Conservation (phyloP, 2,113 vertebrate species). For the Deroptyus accipitrinus region DNA sequence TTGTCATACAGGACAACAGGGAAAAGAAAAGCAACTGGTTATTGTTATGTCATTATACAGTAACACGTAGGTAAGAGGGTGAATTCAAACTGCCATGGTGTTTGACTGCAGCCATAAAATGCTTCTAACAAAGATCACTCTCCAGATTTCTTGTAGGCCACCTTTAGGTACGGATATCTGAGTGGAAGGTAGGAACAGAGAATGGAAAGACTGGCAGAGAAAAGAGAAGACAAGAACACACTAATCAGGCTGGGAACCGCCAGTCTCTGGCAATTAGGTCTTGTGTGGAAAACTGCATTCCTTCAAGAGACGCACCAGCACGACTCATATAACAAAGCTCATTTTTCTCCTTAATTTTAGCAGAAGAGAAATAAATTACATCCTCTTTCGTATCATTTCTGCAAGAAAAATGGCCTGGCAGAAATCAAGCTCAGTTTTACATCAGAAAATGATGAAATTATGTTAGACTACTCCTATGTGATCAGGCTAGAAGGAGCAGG, state of each 20-base stretch:
- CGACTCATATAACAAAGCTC: neutral
- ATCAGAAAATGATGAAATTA: constrained; percentile 28
- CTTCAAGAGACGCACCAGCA: neutral
- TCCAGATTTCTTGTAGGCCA: neutral
- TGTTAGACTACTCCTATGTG: neutral
- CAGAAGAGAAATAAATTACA: neutral
- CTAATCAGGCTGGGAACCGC: neutral
- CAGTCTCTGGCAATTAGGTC: neutral
- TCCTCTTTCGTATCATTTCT: neutral
- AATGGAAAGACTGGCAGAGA: neutral
- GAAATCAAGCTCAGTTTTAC: neutral
- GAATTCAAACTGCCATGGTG: neutral
- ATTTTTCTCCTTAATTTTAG: neutral
- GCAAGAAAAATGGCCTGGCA: neutral
- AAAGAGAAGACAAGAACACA: neutral
- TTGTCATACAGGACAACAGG: neutral
- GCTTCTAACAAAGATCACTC: neutral
- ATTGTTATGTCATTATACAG: neutral
- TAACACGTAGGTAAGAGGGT: neutral
- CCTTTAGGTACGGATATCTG: neutral
- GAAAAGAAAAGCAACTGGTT: neutral
- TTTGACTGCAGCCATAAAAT: neutral
- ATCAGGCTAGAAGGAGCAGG: constrained; percentile 49
- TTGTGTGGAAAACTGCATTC: neutral
- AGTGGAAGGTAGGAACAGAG: neutral